phyloP scores from a whole-genome alignment of 2,797 vertebrate genomes.

The Parauchenoglanis ngamensis region DNA sequence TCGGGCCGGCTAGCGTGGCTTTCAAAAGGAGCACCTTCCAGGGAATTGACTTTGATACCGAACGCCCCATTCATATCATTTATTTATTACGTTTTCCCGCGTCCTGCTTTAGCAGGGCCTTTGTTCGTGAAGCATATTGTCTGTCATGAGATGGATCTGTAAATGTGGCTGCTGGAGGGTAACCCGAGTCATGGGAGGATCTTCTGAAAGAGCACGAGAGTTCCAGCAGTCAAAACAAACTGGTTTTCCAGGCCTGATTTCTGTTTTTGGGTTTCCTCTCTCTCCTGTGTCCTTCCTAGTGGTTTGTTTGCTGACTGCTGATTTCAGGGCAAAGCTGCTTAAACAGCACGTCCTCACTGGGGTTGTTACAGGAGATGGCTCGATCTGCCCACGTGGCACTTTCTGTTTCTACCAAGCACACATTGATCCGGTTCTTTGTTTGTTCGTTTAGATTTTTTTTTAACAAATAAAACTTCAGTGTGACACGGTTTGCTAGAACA shows the following conservation, averaged over 20 bases:
- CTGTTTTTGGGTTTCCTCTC: conserved; percentile 24
- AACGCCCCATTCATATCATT: background rate
- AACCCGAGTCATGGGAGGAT: conserved; percentile 37
- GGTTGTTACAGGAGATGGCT: background rate
- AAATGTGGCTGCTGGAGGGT: background rate
- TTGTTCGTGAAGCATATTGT: conserved; percentile 12
- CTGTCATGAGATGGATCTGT: background rate
- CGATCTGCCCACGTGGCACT: conserved; percentile 25
- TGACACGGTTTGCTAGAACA: background rate
- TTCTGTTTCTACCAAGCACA: background rate
- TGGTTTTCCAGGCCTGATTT: conserved; percentile 39
- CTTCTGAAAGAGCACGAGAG: conserved; percentile 13
- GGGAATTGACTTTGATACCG: conserved; percentile 12
- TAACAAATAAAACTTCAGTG: background rate
- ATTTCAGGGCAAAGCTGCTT: conserved; percentile 34
- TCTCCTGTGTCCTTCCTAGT: conserved; percentile 27
- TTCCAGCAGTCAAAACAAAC: conserved; percentile 48
- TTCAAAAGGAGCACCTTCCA: conserved; percentile 6
- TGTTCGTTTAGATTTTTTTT: no score
- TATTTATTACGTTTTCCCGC: background rate
- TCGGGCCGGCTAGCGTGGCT: background rate
- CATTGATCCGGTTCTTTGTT: no score
- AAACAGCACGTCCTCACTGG: conserved; percentile 11
- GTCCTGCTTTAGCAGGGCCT: background rate
- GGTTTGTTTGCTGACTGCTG: conserved; percentile 26